Evolutionary conservation across 2,113 vertebrate species (phyloP), one percentile per base, ranked within the genome.

Genomic region (Myanophis thanlyinensis): DNA sequence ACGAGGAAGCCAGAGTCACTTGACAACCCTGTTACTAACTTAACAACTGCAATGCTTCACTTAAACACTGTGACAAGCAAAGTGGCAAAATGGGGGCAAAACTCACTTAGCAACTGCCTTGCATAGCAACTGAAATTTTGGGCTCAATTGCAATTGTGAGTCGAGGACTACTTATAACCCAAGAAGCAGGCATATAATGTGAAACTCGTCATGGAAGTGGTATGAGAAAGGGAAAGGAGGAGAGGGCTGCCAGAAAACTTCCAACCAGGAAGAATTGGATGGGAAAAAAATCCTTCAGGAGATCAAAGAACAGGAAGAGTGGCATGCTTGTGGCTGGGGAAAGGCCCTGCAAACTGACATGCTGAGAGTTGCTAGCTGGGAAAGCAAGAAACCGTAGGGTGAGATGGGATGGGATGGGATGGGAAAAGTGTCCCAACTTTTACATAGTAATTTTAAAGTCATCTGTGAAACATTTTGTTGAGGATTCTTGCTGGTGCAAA

Each of bases 251-350:
- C 9, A 85, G 49, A 86, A 48, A 93, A 9, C 25, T 84, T 12
- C 62, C 12, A 4, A 67, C 12, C 20, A 80, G 84, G 89, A 93
- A 94, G 88, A 92, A 95, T 15, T 35, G 93, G 25, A 25, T 89
- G 0, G 0, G 22, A 1, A 90, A 91, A 93, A 95, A 93, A 22
- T n/a, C 7, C 51, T 48, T 12, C 40, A 35, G 8, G 46, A 40
- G 84, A 49, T 47, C 44, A 10, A 62, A 27, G 22, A 35, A 87
- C 20, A 40, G 49, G 27, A n/a, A 2, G 25, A 11, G 15, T 4
- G 23, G 3, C 23, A 10, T 85, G 44, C 40, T 94, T 94, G 30
- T 4, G 12, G 35, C 7, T 56, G 35, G 51, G 1, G 54, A 47
- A 30, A 90, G 15, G 30, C 49, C 18, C 10, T 9, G 13, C 15